Conservation (phyloP, 1,140 invertebrate genomes). For the Drosophila sechellia region DNA sequence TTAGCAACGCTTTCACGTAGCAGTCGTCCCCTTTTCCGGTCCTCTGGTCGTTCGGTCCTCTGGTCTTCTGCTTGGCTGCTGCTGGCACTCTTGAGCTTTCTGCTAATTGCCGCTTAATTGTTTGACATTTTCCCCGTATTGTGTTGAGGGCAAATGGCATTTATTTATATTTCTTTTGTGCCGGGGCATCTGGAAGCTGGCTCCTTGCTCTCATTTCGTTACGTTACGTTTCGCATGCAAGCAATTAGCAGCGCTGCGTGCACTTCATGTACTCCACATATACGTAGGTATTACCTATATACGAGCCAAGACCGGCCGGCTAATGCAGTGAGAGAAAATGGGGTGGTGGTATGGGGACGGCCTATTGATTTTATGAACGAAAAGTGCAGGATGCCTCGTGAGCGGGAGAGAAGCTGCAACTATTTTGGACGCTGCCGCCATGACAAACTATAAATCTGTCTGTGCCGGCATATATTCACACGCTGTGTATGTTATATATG, state of each 20-base stretch:
- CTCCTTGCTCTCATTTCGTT: constrained; percentile 19
- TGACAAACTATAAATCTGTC: constrained; percentile 81
- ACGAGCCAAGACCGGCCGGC: constrained; percentile 61
- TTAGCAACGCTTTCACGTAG: constrained; percentile 70
- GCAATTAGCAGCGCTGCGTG: constrained; percentile 44
- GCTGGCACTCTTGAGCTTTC: constrained; percentile 45
- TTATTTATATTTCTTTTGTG: constrained; percentile 61
- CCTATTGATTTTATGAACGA: constrained; percentile 81
- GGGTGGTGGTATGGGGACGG: not conserved
- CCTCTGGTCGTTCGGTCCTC: not conserved
- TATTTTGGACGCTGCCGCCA: constrained; percentile 69
- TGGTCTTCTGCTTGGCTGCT: constrained; percentile 18
- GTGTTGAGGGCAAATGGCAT: constrained; percentile 49
- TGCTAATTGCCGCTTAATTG: constrained; percentile 76
- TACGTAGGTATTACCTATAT: constrained; percentile 24
- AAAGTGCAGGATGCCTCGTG: constrained; percentile 39
- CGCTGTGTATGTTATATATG: not conserved
- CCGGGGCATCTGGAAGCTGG: constrained; percentile 15
- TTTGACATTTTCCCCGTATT: constrained; percentile 69
- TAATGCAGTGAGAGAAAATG: constrained; percentile 9
- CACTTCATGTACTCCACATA: constrained; percentile 1
- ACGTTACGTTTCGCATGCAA: constrained; percentile 24
- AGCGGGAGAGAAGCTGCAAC: constrained; percentile 48
- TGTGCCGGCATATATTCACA: constrained; percentile 60
- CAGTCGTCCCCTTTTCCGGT: constrained; percentile 2